Conservation (phyloP, 2,797 vertebrate genomes). For the Tangara arthus region DNA sequence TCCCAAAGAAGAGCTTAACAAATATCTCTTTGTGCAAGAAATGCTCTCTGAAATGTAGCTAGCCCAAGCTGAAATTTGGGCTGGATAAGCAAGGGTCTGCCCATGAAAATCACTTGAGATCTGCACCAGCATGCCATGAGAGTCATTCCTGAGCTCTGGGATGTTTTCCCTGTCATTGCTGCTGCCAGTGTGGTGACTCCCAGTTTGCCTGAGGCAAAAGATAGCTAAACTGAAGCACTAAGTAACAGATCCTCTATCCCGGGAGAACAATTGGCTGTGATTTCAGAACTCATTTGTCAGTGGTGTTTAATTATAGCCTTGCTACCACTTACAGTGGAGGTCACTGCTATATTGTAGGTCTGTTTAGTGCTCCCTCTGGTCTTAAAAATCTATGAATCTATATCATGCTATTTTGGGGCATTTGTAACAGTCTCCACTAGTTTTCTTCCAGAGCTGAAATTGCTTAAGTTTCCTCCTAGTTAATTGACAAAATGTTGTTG, state of each 20-base stretch:
- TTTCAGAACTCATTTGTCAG: conserved; percentile 64
- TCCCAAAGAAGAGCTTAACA: background rate
- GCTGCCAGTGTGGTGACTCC: conserved; percentile 23
- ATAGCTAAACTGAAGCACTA: conserved; percentile 13
- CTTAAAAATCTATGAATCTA: conserved; percentile 50
- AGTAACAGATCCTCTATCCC: conserved; percentile 28
- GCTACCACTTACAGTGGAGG: conserved; percentile 17
- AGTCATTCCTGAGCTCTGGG: background rate
- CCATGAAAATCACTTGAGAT: background rate
- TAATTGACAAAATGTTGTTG: background rate
- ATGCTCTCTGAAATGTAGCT: background rate
- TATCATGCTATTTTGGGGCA: background rate
- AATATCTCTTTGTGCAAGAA: background rate
- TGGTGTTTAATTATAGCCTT: conserved; percentile 57
- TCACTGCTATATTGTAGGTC: background rate
- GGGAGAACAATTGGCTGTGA: conserved; percentile 44
- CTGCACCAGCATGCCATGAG: background rate
- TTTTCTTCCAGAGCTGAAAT: conserved; percentile 19
- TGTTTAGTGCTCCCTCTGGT: conserved; percentile 35
- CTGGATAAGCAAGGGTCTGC: background rate
- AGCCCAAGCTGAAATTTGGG: background rate
- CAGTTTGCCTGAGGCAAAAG: conserved; percentile 32
- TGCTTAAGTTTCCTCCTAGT: background rate
- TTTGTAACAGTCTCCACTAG: background rate
- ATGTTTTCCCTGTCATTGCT: background rate